Percentiles rank a stretch among this genome's conserved stretches.
Conservation (phyloP, 2,888 invertebrate species). For the Cephus runcator region DNA sequence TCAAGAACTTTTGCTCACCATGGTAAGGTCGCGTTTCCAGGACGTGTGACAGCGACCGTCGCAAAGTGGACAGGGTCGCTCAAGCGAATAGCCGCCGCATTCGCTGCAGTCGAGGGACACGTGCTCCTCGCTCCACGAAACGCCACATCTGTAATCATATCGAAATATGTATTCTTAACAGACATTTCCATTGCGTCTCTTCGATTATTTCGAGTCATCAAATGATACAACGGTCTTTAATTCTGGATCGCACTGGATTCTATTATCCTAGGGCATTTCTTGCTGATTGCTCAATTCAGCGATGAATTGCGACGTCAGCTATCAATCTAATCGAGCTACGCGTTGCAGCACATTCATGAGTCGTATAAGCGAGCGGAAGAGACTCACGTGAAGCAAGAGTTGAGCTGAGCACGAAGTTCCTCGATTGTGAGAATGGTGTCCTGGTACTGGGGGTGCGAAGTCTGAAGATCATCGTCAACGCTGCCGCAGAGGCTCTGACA, state of each 20-base stretch:
- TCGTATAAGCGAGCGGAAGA: background rate
- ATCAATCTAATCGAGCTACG: background rate
- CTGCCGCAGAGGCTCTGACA: constrained; percentile 56
- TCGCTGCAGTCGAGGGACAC: constrained; percentile 82
- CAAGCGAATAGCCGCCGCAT: constrained; percentile 82
- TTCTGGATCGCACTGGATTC: constrained; percentile 52
- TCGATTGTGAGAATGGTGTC: constrained; percentile 76
- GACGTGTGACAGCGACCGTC: constrained; percentile 77
- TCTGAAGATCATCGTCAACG: constrained; percentile 51
- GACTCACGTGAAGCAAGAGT: constrained; percentile 77
- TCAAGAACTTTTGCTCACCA: constrained; percentile 68
- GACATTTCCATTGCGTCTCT: background rate
- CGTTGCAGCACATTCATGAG: constrained; percentile 13
- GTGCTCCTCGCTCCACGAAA: constrained; percentile 83
- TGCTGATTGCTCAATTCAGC: too few relatives aligned
- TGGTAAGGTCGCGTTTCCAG: constrained; percentile 82
- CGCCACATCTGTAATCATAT: constrained; percentile 72
- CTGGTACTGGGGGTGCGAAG: constrained; percentile 62
- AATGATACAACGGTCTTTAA: background rate
- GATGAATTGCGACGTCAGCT: constrained; percentile 20
- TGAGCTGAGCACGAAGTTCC: constrained; percentile 76
- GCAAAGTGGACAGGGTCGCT: constrained; percentile 80
- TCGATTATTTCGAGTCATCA: background rate
- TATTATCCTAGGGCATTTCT: constrained; percentile 35
- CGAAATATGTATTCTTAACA: background rate